A percentile compares a stretch with the other conserved stretches of the same genome.
These are phyloP conservation scores for Neoascia interrupta DNA, from an alignment of 2,888 invertebrate genomes.

Conservation along the genomic window DNA sequence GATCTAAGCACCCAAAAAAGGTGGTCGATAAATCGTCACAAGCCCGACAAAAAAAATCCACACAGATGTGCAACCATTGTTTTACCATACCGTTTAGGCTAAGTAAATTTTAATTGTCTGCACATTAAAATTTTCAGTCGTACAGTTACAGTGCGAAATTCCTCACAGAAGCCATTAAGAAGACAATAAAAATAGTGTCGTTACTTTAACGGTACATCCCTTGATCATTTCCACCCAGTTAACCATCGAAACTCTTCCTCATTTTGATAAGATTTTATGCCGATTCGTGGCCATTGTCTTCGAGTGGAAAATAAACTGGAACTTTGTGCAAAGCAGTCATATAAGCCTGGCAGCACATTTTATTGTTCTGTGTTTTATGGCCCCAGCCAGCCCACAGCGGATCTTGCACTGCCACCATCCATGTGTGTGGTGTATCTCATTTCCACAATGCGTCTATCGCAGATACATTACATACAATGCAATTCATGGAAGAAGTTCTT, in stretches of 20 bases:
- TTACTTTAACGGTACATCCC: constrained; percentile 12
- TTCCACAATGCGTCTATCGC: constrained; percentile 41
- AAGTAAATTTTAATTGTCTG: too few species aligned
- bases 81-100: too few species aligned
- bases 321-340: constrained; percentile 23
- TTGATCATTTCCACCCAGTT: constrained; percentile 51
- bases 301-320: constrained; percentile 32
- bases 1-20: too few species aligned
- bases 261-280: constrained; percentile 6
- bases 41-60: too few species aligned
- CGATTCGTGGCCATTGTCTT: constrained; percentile 34
- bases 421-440: background rate
- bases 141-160: too few species aligned
- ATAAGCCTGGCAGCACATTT: constrained; percentile 13
- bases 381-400: constrained; percentile 1
- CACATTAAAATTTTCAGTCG: too few species aligned
- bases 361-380: constrained; percentile 60
- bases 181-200: constrained; percentile 9
- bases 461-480: constrained; percentile 18
- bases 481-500: constrained; percentile 39
- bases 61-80: too few species aligned
- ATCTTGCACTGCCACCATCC: too few species aligned
- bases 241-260: constrained; percentile 49
- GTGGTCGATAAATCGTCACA: too few species aligned
- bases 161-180: constrained; percentile 9